Conservation (phyloP, 1,140 invertebrate species). For the Diorhabda elongata region DNA sequence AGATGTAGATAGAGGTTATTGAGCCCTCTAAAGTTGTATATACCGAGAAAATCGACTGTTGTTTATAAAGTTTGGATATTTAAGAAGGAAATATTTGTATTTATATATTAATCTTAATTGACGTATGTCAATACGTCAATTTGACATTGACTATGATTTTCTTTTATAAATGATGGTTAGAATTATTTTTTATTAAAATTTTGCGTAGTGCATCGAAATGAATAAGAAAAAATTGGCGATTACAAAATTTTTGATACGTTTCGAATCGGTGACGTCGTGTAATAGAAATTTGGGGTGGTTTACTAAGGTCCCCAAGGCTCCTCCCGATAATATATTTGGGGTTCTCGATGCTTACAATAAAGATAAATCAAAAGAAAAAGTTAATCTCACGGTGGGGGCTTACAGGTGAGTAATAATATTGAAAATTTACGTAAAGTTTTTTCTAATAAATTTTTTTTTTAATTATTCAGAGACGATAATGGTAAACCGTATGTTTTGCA, state of each 20-base stretch:
- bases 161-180: no score
- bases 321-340: constrained; percentile 97
- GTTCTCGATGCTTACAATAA: constrained; percentile 96
- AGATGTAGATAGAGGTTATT: not conserved
- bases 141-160: no score
- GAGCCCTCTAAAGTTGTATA: not conserved
- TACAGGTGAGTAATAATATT: constrained; percentile 59
- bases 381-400: constrained; percentile 96
- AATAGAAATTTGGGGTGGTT: constrained; percentile 66
- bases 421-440: not conserved
- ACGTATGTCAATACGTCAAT: no score
- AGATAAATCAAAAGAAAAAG: constrained; percentile 90
- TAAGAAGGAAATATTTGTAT: no score
- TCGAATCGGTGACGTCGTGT: not conserved
- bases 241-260: not conserved
- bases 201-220: not conserved
- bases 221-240: not conserved
- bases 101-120: no score
- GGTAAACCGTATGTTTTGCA: constrained; percentile 93
- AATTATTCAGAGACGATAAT: not conserved
- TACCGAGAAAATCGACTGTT: not conserved
- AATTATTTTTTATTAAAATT: not conserved
- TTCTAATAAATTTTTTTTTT: not conserved
- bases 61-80: not conserved
- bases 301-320: constrained; percentile 89